Evolutionary conservation across 2,888 invertebrate genomes (phyloP).

Genomic region (Cerastis leucographa): DNA sequence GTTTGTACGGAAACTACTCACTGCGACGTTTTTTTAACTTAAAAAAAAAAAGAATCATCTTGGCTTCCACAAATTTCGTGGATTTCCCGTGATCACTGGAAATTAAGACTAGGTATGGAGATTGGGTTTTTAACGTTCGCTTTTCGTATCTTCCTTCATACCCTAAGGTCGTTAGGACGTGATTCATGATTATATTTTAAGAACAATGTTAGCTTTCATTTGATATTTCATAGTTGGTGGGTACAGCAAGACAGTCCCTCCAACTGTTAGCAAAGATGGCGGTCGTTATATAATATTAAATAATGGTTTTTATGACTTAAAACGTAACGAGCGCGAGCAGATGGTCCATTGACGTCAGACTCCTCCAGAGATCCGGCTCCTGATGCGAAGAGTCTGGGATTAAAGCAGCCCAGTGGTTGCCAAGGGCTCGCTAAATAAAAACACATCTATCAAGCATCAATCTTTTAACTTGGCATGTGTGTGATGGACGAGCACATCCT

Average conservation of each 20-base stretch:
- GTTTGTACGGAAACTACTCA: background rate
- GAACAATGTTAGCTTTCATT: background rate
- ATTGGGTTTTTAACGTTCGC: conserved; percentile 3
- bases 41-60: background rate
- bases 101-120: background rate
- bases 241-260: background rate
- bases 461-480: background rate
- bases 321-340: conserved; percentile 24
- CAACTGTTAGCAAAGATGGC: conserved; percentile 10
- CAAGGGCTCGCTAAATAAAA: conserved; percentile 14
- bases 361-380: conserved; percentile 39
- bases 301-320: conserved; percentile 34
- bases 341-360: conserved; percentile 50
- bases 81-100: conserved; percentile 13
- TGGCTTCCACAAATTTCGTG: background rate
- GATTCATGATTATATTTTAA: background rate
- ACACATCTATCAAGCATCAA: conserved; percentile 28
- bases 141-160: background rate
- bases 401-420: conserved; percentile 4
- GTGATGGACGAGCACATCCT: conserved; percentile 5
- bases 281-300: background rate
- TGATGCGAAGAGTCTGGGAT: conserved; percentile 41
- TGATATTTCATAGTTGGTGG: background rate
- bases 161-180: background rate
- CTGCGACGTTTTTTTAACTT: too few species aligned